Conservation (phyloP, 2,888 invertebrate genomes). For the Trachelus iudaicus region DNA sequence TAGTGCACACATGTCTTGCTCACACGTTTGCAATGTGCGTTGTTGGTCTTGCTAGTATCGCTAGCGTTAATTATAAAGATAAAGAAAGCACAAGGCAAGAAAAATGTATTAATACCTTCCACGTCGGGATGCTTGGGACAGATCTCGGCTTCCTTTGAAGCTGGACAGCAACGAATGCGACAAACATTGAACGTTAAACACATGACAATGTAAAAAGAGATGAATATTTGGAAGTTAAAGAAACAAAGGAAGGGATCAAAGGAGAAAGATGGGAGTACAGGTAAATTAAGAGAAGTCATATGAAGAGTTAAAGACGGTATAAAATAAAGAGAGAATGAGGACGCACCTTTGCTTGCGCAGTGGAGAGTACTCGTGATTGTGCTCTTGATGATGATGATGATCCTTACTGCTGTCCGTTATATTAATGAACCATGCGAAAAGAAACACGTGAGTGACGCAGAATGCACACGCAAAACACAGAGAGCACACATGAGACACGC, state of each 20-base stretch:
- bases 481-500: constrained; percentile 23
- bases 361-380: constrained; percentile 50
- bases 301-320: background rate
- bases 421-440: constrained; percentile 17
- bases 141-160: constrained; percentile 74
- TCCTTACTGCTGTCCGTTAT: constrained; percentile 51
- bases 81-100: background rate
- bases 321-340: background rate
- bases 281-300: background rate
- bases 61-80: background rate
- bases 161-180: constrained; percentile 61
- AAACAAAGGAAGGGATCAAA: background rate
- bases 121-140: constrained; percentile 66
- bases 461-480: constrained; percentile 38
- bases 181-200: background rate
- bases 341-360: constrained; percentile 58
- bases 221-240: background rate
- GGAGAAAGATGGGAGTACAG: no score
- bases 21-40: background rate
- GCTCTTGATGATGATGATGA: constrained; percentile 55
- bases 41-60: background rate
- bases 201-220: constrained; percentile 5
- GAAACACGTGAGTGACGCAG: constrained; percentile 10
- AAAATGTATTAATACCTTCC: constrained; percentile 61
- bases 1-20: background rate